These are phyloP conservation scores for Rotaria socialis DNA, from an alignment of 2,888 invertebrate species.

Conservation along the genomic window DNA sequence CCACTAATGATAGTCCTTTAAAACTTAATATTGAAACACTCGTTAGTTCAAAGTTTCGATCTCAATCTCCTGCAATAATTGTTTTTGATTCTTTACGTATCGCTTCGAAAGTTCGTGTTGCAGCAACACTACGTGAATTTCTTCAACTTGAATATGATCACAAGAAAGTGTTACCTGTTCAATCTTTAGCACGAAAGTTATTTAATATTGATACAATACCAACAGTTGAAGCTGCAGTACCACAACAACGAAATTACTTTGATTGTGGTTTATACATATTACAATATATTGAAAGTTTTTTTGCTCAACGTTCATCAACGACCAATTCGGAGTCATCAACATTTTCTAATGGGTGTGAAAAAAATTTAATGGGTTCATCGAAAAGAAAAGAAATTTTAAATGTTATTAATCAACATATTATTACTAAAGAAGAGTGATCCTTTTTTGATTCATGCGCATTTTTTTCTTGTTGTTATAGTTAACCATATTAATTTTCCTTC, in stretches of 20 bases:
- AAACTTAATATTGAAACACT: background rate
- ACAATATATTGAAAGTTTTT: conserved; percentile 67
- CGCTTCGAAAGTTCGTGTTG: conserved; percentile 74
- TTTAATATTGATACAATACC: conserved; percentile 29
- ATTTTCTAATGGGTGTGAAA: conserved; percentile 5
- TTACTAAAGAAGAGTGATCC: background rate
- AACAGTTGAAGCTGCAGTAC: conserved; percentile 63
- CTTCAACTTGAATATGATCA: conserved; percentile 57
- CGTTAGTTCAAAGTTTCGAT: background rate
- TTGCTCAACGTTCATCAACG: background rate
- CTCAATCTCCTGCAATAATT: conserved; percentile 77
- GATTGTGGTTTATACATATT: conserved; percentile 92
- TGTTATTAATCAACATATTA: conserved; percentile 36
- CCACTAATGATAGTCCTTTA: conserved; percentile 19
- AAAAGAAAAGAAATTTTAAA: conserved; percentile 27
- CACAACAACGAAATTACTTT: conserved; percentile 93
- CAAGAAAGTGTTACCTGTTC: background rate
- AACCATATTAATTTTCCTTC: background rate
- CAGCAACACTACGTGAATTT: conserved; percentile 83
- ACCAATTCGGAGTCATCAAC: background rate
- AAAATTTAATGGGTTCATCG: background rate
- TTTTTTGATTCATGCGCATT: background rate
- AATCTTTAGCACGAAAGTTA: background rate
- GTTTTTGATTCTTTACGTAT: conserved; percentile 84
- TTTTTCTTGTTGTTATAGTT: background rate